phyloP scores from a whole-genome alignment of 2,888 invertebrate genomes.

The Tuberolachnus salignus region DNA sequence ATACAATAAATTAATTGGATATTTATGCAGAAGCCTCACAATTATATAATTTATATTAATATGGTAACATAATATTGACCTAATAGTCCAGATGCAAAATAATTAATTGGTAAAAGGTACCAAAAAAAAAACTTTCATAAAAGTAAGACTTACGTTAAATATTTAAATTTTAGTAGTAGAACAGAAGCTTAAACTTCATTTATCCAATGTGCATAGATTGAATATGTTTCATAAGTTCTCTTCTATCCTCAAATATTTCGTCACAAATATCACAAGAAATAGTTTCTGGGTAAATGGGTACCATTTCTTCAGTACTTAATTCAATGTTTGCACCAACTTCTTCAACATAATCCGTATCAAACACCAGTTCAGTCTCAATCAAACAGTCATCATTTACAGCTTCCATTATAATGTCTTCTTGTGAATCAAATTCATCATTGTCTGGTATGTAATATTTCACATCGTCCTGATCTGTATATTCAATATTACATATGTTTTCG shows the following conservation, averaged over 20 bases:
- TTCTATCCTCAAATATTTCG: constrained; percentile 74
- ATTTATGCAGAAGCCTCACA: not conserved
- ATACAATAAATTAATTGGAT: not conserved
- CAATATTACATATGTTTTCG: constrained; percentile 25
- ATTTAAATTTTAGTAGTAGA: not conserved
- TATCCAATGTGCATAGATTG: constrained; percentile 54
- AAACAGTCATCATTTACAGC: constrained; percentile 52
- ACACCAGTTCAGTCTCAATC: constrained; percentile 58
- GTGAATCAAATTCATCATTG: constrained; percentile 34
- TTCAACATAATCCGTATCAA: constrained; percentile 47
- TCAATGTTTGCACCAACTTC: constrained; percentile 52
- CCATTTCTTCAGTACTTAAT: constrained; percentile 39
- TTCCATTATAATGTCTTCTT: constrained; percentile 42
- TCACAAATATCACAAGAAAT: constrained; percentile 83
- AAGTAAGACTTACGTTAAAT: not conserved
- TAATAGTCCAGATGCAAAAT: not conserved
- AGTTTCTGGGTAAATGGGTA: constrained; percentile 34
- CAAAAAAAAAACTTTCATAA: not conserved
- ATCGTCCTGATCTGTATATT: constrained; percentile 5
- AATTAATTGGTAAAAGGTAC: constrained; percentile 9
- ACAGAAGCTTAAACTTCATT: not conserved
- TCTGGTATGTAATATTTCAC: constrained; percentile 33
- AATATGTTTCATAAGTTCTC: constrained; percentile 77
- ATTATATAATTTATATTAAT: constrained; percentile 21
- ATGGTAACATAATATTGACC: constrained; percentile 39